Percentiles rank a stretch among this genome's conserved stretches.
Conservation (phyloP, 2,797 vertebrate genomes). For the Lagodon rhomboides region DNA sequence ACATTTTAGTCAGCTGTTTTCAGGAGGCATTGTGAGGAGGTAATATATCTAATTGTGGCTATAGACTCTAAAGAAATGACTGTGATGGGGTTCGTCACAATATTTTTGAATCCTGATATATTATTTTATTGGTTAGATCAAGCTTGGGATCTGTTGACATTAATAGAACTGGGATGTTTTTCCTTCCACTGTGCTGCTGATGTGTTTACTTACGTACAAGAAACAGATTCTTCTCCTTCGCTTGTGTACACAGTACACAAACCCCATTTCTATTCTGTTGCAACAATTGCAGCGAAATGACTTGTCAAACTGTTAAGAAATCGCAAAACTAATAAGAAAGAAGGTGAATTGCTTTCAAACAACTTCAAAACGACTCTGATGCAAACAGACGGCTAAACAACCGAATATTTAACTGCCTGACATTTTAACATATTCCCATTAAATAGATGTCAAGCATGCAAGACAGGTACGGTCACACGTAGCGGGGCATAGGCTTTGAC, state of each 20-base stretch:
- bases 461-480: constrained; percentile 63
- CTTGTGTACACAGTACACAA: not conserved
- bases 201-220: not conserved
- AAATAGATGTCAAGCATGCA: constrained; percentile 27
- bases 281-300: constrained; percentile 1
- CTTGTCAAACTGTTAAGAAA: constrained; percentile 4
- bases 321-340: constrained; percentile 11
- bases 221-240: not conserved
- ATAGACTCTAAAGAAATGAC: too few relatives aligned
- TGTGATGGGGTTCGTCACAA: too few relatives aligned
- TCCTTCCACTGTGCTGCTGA: too few relatives aligned
- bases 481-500: constrained; percentile 53
- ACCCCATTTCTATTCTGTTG: not conserved
- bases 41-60: too few relatives aligned
- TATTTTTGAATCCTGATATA: too few relatives aligned
- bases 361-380: not conserved
- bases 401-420: constrained; percentile 30
- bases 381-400: constrained; percentile 26
- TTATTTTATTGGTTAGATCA: too few relatives aligned
- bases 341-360: not conserved
- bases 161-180: too few relatives aligned
- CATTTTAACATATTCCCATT: constrained; percentile 56
- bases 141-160: too few relatives aligned
- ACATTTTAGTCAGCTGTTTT: too few relatives aligned
- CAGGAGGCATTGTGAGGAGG: too few relatives aligned